These are phyloP conservation scores for Plecotus auritus DNA, from an alignment of 2,113 vertebrate genomes.

Conservation along the genomic window DNA sequence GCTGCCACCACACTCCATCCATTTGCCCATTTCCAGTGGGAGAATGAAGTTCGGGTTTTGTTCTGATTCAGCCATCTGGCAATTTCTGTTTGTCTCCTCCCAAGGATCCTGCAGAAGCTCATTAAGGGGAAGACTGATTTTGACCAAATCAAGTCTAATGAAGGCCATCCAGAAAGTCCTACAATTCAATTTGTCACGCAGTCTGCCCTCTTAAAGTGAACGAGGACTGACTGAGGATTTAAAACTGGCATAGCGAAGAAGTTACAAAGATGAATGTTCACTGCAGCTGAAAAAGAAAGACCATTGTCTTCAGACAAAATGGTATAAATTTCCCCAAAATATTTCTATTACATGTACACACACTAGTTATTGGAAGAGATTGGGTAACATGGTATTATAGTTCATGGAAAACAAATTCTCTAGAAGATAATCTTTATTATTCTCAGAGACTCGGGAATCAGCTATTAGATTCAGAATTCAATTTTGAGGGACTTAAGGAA, in stretches of 20 bases:
- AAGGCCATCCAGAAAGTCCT: not conserved
- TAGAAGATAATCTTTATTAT: constrained; percentile 9
- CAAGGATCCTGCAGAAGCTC: not conserved
- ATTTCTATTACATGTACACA: not conserved
- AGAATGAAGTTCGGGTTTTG: not conserved
- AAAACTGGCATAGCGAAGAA: not conserved
- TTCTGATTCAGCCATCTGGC: not conserved
- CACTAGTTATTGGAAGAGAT: not conserved
- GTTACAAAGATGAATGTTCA: not conserved
- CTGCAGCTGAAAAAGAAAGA: not conserved
- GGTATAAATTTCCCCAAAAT: not conserved
- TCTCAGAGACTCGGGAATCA: constrained; percentile 5
- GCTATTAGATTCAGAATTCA: not conserved
- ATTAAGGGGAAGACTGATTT: not conserved
- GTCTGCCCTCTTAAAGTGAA: not conserved
- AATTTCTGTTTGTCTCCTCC: not conserved
- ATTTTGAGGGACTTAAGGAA: constrained; percentile 36
- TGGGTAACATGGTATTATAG: not conserved
- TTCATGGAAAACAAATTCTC: not conserved
- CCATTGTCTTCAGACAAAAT: not conserved
- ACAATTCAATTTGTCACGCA: not conserved
- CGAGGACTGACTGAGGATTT: not conserved
- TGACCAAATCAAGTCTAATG: not conserved
- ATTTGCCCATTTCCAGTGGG: not conserved
- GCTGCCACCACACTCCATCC: not conserved